Evolutionary conservation across 2,113 vertebrate species (phyloP), one percentile per base, ranked within the genome.

Genomic region (Stigmatopora argus): DNA sequence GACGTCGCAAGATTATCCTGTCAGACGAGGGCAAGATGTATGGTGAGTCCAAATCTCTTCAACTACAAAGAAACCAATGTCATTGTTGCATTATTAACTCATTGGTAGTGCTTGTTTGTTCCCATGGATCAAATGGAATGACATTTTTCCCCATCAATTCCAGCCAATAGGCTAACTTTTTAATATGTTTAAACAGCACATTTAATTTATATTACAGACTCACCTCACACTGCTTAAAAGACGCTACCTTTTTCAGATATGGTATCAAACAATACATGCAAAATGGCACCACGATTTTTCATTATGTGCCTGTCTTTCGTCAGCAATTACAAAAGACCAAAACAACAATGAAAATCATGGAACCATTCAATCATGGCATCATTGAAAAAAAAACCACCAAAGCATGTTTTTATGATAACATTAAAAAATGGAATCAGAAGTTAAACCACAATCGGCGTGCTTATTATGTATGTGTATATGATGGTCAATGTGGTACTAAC

Each of bases 1-100:
- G 97, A 66, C 94, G 97, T 83, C 92, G 97, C 87, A 99, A 99
- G 92, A 99, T 99, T 91, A 98, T 99, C 88, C 92, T 99, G 73
- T 99, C 97, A 35, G 97, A 98, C 63, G 97, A 99, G 90, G 97
- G 97, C 87, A 99, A 99, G 92, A 99, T 99, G 97, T 99, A 99
- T 91, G 97, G 97, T 99, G 91, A 96, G 97, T 94, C 52, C 48
- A 66, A 34, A 64, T 67, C 19, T 41, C 47, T 13, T 31, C 2
- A 56, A 7, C 53, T 31, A 59, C 34, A 59, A 59, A n/a, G 17
- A 56, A 31, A 12, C 21, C 26, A 56, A 56, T 14, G 1, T 7
- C 14, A 46, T 41, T 7, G 38, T 41, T 41, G 38, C 38, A 41
- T 41, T 41, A 41, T 10, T 31, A 31, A 31, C 26, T 31, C 26